Base-by-base conservation (phyloP, 2,888 invertebrate genomes). In the Epistrophe grossulariae region DNA sequence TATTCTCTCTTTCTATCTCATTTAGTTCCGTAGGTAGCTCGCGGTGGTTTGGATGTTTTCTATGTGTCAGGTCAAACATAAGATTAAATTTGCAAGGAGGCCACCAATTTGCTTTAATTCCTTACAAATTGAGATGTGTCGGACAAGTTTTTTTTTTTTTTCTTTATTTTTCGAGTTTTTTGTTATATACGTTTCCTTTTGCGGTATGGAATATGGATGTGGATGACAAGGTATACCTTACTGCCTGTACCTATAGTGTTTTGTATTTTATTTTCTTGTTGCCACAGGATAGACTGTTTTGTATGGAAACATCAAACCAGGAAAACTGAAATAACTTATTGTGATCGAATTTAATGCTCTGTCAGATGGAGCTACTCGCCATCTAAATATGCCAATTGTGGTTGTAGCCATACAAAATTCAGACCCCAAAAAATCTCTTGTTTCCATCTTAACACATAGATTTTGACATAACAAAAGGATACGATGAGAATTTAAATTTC, bases 61-160 rank as follows among this genome's bases (percentile, higher is more conserved):
- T 40, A 7, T 35, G 71, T 66, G 52, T 57, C 81, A 85, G 73
- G 84, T 77, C 45, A 50, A 40, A 24, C 24, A 13, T 60, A 13
- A 17, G 17, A 31, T 19, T 4, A 4, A 2, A 7, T 71, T 17
- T 71, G 50, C 55, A 73, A 77, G 74, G 81, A 85, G 81, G 19
- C 66, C 62, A 82, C 73, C 81, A 85, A 85, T 85, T 85, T 85
- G 85, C 77, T 62, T 81, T 82, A 85, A 85, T 85, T 81, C 70
- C 73, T 35, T 73, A 85, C 81, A 81, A 85, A 85, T 85, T 85
- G 81, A 81, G 81, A 85, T 78, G 79, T 85, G 62, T 78, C 31
- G 17, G 81, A 40, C 50, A 57, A 74, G 77, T 62, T 62, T 70
- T 77, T 77, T 60, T 11, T 17, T 5, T 35, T 19, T 48, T 59